Evolutionary conservation across 1,140 invertebrate species (phyloP), one percentile per base, ranked within the genome.

Genomic region (Hyles euphorbiae): DNA sequence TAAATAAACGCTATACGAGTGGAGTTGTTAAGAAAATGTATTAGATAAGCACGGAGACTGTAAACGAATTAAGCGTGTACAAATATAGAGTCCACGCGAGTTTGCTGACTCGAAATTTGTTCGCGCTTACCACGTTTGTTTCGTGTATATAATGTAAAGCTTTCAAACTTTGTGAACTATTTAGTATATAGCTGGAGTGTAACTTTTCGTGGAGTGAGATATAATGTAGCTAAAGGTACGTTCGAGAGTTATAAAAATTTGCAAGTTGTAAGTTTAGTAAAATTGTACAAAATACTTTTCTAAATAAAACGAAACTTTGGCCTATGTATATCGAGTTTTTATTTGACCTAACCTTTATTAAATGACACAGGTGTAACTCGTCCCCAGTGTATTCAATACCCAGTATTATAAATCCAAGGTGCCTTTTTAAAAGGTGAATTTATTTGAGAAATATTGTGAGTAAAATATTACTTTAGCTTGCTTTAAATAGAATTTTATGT

Each of bases 281-380:
- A 79, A 82, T 78, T 87, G 84, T 87, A 87, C 74, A 87, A 83
- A 85, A 72, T 81, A 83, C 74, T 84, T 85, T 87, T 85, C 80
- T 83, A 83, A 83, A 83, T 84, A 85, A 87, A 87, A 79, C 61
- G 71, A 87, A 78, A 87, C 77, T 87, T 87, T 87, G 84, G 84
- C 84, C 84, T 87, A 87, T 81, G 78, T 78, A 82, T 58, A 51
- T 66, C 54, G 56, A 58, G 49, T 68, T 72, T 70, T 60, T 44
- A 65, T 68, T 60, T 54, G 47, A 48, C 4, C 46, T 22, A 22
- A 22, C 22, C 22, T 22, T 22, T 22, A 22, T 22, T 22, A 1
- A 22, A 22, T 22, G 22, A 48, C 12, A 48, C n/a, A 8, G 36
- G 36, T 5, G 36, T 40, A 40, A 40, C 2, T 40, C 8, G 36